Conservation (phyloP, 2,888 invertebrate genomes). For the Metellina segmentata region DNA sequence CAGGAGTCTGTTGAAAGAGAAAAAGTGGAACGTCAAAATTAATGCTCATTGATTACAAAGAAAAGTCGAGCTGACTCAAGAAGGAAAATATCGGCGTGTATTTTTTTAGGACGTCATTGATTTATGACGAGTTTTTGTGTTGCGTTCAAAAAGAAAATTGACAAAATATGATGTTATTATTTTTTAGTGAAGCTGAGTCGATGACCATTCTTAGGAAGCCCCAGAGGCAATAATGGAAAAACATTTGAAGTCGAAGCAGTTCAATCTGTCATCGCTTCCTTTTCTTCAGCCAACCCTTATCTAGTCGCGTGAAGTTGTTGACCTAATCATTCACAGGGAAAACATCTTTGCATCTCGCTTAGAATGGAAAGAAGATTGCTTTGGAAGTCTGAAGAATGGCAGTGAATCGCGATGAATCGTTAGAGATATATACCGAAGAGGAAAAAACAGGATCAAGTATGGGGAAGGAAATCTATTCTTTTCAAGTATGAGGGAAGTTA, state of each 20-base stretch:
- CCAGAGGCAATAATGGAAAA: conserved; percentile 63
- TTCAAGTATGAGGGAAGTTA: conserved; percentile 31
- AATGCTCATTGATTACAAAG: conserved; percentile 53
- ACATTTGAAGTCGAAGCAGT: conserved; percentile 64
- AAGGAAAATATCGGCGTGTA: conserved; percentile 41
- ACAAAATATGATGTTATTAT: conserved; percentile 68
- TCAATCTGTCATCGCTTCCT: conserved; percentile 59
- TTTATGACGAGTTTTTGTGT: conserved; percentile 61
- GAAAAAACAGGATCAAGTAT: conserved; percentile 2
- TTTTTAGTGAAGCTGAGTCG: conserved; percentile 54
- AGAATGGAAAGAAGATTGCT: conserved; percentile 64
- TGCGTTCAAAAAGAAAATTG: conserved; percentile 50
- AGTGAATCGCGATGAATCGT: conserved; percentile 43
- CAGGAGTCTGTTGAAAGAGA: background rate
- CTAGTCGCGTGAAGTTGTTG: conserved; percentile 56
- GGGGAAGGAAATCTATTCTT: conserved; percentile 28
- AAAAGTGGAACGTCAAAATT: conserved; percentile 6
- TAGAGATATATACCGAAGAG: conserved; percentile 47
- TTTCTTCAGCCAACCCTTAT: conserved; percentile 45
- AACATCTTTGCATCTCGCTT: conserved; percentile 55
- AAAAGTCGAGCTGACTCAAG: conserved; percentile 32
- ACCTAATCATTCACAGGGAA: conserved; percentile 64
- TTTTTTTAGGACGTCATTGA: conserved; percentile 56
- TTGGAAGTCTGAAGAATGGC: conserved; percentile 54
- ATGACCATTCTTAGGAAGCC: conserved; percentile 58